Evolutionary conservation across 2,888 invertebrate genomes (phyloP).

Genomic region (Mythimna vitellina): DNA sequence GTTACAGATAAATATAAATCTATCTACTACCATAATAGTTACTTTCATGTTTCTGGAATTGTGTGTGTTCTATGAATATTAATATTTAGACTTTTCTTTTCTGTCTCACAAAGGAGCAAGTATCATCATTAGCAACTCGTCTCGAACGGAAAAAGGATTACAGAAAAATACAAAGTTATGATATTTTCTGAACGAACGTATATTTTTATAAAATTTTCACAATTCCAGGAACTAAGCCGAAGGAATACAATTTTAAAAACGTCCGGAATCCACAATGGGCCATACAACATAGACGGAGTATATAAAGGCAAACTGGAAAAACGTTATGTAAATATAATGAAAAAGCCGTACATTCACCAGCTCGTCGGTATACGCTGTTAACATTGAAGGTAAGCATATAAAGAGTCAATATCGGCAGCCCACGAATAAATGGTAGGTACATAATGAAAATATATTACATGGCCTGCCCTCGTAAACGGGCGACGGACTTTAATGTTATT

Average conservation of each 20-base stretch:
- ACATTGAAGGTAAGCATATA: conserved; percentile 83
- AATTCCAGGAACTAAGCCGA: conserved; percentile 3
- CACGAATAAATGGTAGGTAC: conserved; percentile 85
- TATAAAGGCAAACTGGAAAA: conserved; percentile 63
- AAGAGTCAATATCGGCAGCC: conserved; percentile 83
- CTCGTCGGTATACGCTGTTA: conserved; percentile 77
- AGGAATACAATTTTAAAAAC: conserved; percentile 55
- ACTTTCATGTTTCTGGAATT: neutral
- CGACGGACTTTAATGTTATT: conserved; percentile 81
- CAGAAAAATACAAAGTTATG: neutral
- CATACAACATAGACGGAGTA: conserved; percentile 33
- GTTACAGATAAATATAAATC: neutral
- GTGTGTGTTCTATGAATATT: neutral
- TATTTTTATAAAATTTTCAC: conserved; percentile 8
- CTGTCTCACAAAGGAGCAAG: neutral
- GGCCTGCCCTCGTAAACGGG: conserved; percentile 82
- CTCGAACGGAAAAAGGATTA: neutral
- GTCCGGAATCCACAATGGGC: conserved; percentile 39
- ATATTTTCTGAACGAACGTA: neutral
- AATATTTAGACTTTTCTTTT: neutral
- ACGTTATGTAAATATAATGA: conserved; percentile 80
- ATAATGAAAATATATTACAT: conserved; percentile 87
- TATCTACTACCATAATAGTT: neutral
- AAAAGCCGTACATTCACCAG: conserved; percentile 75
- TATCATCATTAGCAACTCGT: neutral